Percentiles rank a stretch among this genome's conserved stretches.
These are phyloP conservation scores for Matsumyia berberina DNA, from an alignment of 2,888 invertebrate species.

Conservation along the genomic window DNA sequence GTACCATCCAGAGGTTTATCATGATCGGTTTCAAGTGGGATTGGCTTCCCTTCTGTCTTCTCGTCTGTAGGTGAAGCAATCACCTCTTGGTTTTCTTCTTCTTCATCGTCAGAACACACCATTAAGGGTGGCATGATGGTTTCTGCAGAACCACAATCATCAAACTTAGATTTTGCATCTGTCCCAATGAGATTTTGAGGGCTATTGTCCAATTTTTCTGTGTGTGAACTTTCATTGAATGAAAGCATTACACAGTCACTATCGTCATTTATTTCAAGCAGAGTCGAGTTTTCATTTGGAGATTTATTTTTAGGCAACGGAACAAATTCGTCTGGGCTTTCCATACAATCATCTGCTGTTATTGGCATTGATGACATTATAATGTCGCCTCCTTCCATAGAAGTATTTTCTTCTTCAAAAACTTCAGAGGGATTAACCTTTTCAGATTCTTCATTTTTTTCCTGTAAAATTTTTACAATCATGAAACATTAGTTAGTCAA, in stretches of 20 bases:
- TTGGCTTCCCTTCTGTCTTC: neutral
- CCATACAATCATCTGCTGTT: slow-evolving; percentile 61
- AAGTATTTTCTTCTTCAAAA: slow-evolving; percentile 8
- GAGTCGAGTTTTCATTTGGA: neutral
- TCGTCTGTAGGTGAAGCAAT: neutral
- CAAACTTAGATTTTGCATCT: neutral
- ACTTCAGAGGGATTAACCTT: neutral
- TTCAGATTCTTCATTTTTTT: neutral
- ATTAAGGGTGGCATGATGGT: slow-evolving; percentile 79
- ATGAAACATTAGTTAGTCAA: neutral
- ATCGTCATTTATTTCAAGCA: slow-evolving; percentile 5
- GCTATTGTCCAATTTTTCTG: slow-evolving; percentile 13
- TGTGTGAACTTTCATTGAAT: slow-evolving; percentile 39
- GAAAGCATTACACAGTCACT: slow-evolving; percentile 70
- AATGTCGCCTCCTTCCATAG: slow-evolving; percentile 50
- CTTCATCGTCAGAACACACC: slow-evolving; percentile 76
- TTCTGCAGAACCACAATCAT: slow-evolving; percentile 9
- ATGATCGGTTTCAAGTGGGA: slow-evolving; percentile 7
- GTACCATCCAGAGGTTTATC: neutral
- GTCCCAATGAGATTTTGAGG: neutral
- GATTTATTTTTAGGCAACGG: neutral
- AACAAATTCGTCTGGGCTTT: slow-evolving; percentile 4
- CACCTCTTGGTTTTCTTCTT: neutral
- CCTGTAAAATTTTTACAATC: neutral
- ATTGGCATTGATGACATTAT: slow-evolving; percentile 55